Evolutionary conservation across 2,888 invertebrate species (phyloP), one percentile per base, ranked within the genome.

Genomic region (Drosophila pegasa): DNA sequence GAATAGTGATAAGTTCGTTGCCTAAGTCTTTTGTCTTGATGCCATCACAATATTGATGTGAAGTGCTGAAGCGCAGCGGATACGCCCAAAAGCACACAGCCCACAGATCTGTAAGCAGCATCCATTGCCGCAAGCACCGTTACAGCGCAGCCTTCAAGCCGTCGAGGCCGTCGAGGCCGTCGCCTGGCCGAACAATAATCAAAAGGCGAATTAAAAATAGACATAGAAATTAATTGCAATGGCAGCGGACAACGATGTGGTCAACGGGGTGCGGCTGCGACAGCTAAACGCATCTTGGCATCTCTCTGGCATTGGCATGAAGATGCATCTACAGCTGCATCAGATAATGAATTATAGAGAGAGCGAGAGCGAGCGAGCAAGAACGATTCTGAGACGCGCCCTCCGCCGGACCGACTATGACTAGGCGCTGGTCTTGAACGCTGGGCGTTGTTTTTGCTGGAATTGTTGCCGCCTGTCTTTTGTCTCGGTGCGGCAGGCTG

Each of bases 181-280:
- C 22, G 47, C 43, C 61, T 43, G 59, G 33, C 27, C 25, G 50
- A 54, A 62, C 77, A 83, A 78, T 75, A 79, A 75, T 75, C 72
- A 77, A 71, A 69, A 76, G 63, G 71, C 67, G 78, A 68, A 73
- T 82, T 82, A 78, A 80, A 75, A 80, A 82, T 75, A 85, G 83
- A 80, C 73, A 83, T 75, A 75, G 78, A 79, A 77, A 83, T 83
- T 85, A 82, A 83, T 82, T 85, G 86, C 79, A 60, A 58, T 68
- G 72, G 61, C 78, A 71, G 71, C 63, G 48, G 62, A 16, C 22
- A 35, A 35, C 45, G 41, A 51, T 51, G 51, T 55, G 56, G 68
- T 48, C 38, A 43, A 71, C 55, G 68, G 55, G 76, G 72, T 45
- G 75, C 75, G 72, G 76, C 75, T 18, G 40, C 63, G 54, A 61